These are phyloP conservation scores for Copidosoma floridanum DNA, from an alignment of 1,140 invertebrate genomes.

Conservation along the genomic window DNA sequence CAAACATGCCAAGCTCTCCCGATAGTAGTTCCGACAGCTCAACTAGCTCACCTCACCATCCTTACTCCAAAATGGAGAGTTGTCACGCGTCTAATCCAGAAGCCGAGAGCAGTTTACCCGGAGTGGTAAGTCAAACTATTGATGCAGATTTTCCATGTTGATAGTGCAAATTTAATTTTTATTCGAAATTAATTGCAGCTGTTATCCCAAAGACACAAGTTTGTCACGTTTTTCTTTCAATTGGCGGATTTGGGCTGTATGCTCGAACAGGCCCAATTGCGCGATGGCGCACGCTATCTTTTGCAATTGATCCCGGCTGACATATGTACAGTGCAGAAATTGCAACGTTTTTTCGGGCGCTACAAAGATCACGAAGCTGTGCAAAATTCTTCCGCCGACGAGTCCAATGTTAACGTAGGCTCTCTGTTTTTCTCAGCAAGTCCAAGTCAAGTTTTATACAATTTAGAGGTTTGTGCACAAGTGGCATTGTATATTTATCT, in stretches of 20 bases:
- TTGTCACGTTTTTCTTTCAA: constrained; percentile 87
- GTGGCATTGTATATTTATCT: no score
- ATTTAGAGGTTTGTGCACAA: constrained; percentile 58
- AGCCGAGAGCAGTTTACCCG: constrained; percentile 85
- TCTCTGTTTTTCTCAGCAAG: constrained; percentile 72
- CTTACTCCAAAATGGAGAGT: constrained; percentile 52
- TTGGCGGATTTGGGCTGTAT: constrained; percentile 85
- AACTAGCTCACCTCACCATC: constrained; percentile 81
- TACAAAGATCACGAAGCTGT: constrained; percentile 43
- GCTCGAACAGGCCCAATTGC: constrained; percentile 73
- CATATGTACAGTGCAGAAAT: constrained; percentile 67
- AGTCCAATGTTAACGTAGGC: constrained; percentile 64
- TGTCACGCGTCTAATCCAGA: constrained; percentile 64
- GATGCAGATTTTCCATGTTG: neutral
- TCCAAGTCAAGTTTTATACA: constrained; percentile 77
- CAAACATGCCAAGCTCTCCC: constrained; percentile 82
- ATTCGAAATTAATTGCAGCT: constrained; percentile 60
- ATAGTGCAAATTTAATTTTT: constrained; percentile 38
- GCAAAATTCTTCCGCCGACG: constrained; percentile 46
- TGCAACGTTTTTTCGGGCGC: constrained; percentile 61
- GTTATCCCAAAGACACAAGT: constrained; percentile 76
- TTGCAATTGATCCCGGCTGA: constrained; percentile 90
- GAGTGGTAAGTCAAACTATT: constrained; percentile 70
- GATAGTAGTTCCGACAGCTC: constrained; percentile 86
- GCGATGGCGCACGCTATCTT: constrained; percentile 82